phyloP scores from a whole-genome alignment of 2,113 vertebrate species.

The Furnarius figulus region DNA sequence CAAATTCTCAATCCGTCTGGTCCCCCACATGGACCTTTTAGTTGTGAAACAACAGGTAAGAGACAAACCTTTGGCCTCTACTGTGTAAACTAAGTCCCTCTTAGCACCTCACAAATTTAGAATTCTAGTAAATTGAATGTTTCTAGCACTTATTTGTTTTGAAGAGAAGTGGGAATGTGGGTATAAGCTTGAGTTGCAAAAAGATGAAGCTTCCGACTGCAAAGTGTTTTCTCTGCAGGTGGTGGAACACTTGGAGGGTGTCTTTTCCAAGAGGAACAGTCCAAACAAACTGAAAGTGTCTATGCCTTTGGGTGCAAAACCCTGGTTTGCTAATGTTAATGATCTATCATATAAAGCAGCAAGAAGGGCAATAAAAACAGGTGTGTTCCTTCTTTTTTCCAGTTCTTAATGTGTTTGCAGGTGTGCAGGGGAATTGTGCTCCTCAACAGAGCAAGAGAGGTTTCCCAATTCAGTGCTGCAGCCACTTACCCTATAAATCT shows the following conservation, averaged over 20 bases:
- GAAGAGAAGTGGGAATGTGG: neutral
- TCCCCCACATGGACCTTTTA: slow-evolving; percentile 84
- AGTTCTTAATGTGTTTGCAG: neutral
- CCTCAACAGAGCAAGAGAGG: neutral
- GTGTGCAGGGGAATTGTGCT: neutral
- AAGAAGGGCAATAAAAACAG: slow-evolving; percentile 82
- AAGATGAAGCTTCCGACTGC: neutral
- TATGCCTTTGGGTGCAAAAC: slow-evolving; percentile 80
- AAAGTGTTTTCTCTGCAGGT: slow-evolving; percentile 44
- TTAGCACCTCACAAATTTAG: neutral
- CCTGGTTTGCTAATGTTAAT: slow-evolving; percentile 81
- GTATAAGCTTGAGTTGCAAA: neutral
- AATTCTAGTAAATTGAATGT: neutral
- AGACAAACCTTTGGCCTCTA: neutral
- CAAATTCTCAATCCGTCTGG: slow-evolving; percentile 92
- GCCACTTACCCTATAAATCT: neutral
- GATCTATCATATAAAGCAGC: slow-evolving; percentile 83
- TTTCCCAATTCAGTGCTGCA: neutral
- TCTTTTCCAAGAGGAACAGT: slow-evolving; percentile 85
- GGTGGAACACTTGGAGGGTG: slow-evolving; percentile 75
- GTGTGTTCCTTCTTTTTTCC: slow-evolving; percentile 32
- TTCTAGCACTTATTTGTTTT: neutral
- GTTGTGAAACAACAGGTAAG: slow-evolving; percentile 85
- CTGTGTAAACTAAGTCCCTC: neutral
- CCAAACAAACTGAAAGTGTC: slow-evolving; percentile 85